Evolutionary conservation across 1,140 invertebrate species (phyloP), one percentile per base, ranked within the genome.

Genomic region (Brachionus koreanus): DNA sequence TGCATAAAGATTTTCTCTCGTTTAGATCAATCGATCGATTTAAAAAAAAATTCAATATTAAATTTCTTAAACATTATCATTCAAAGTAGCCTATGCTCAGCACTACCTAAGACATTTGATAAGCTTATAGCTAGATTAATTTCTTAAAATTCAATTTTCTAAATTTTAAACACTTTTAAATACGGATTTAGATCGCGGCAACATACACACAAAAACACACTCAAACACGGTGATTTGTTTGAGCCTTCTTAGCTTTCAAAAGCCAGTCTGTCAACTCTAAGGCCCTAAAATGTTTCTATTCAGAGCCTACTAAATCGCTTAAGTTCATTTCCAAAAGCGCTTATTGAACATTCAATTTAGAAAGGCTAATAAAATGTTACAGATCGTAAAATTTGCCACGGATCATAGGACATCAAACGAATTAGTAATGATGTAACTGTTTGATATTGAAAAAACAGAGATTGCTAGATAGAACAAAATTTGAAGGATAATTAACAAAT

Each of bases 21-120:
- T 39, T 42, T 69, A 69, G 65, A 69, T 69, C 65, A 69, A 69
- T 69, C 65, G 65, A 69, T 69, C 65, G 35, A 69, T 69, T 69
- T 69, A 37, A 9, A 25, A 39, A 39, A 52, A 37, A 39, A 39
- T 39, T 39, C 9, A 69, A 69, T 69, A 69, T 69, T 69, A 69
- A 69, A 69, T 69, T 69, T 69, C 65, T 69, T 69, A 39, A 69
- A 69, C 65, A 69, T 69, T 69, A 39, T 69, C 65, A 39, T 69
- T 23, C 3, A 65, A 25, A 65, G 49, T 57, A 9, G 49, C 19
- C 49, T 57, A 57, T 57, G n/a, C n/a, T 57, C 49, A 57, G 49
- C 16, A 5, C 16, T 23, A 19, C 5, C 16, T 9, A 57, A 57
- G 49, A 57, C 49, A 57, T 57, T 57, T 57, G 49, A 57, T 57